These are phyloP conservation scores for Silurus aristotelis DNA, from an alignment of 2,797 vertebrate genomes.

Conservation along the genomic window DNA sequence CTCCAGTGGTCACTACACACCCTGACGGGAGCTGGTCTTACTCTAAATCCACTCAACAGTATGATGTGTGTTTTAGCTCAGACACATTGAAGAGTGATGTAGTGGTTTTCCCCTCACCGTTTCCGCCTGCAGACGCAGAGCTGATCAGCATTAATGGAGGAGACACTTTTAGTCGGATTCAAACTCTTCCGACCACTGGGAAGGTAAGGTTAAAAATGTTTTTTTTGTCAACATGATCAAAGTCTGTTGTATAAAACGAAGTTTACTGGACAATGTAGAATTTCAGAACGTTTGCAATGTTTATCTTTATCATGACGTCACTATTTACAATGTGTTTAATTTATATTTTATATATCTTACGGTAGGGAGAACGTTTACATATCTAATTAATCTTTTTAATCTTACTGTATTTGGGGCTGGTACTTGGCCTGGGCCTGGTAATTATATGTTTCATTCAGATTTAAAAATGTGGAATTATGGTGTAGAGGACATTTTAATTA, in stretches of 20 bases:
- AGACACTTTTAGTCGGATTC: slow-evolving; percentile 36
- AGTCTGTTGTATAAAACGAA: not conserved
- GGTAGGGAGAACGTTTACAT: not conserved
- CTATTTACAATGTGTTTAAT: not conserved
- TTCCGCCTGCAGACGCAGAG: slow-evolving; percentile 43
- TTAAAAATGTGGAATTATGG: no score
- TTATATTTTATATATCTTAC: not conserved
- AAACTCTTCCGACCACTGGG: slow-evolving; percentile 19
- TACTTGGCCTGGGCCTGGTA: not conserved
- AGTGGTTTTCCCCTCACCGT: slow-evolving; percentile 43
- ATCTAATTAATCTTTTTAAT: no score
- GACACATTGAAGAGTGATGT: slow-evolving; percentile 39
- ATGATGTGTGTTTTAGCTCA: slow-evolving; percentile 50
- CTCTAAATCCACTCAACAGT: slow-evolving; percentile 48
- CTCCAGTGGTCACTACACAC: slow-evolving; percentile 43
- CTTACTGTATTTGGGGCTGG: not conserved
- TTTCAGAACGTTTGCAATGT: not conserved
- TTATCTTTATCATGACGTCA: not conserved
- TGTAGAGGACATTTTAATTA: no score
- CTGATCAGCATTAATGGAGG: slow-evolving; percentile 49
- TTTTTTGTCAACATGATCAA: not conserved
- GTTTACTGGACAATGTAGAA: not conserved
- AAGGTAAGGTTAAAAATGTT: not conserved
- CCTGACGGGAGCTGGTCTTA: slow-evolving; percentile 51
- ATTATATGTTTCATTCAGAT: not conserved